Evolutionary conservation across 2,113 vertebrate species (phyloP).

Genomic region (Paracanthobrama guichenoti): DNA sequence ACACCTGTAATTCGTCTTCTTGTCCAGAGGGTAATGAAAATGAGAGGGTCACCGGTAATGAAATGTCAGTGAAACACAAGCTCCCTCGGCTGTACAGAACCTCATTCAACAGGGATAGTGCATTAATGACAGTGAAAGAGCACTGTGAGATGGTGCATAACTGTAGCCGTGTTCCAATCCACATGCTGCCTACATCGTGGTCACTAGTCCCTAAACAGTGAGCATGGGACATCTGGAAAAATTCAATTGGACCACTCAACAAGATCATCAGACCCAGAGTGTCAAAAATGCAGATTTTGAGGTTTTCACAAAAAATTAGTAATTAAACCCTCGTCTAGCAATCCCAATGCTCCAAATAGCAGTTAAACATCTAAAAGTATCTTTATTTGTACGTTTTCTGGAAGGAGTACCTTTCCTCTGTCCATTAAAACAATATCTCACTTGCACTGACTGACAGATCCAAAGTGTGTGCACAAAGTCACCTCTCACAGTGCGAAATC

Average conservation of each 20-base stretch:
- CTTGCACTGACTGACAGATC: too few relatives aligned
- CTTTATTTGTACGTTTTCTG: too few relatives aligned
- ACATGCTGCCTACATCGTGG: background rate
- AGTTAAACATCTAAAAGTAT: too few relatives aligned
- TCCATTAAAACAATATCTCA: too few relatives aligned
- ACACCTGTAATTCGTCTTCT: conserved; percentile 31
- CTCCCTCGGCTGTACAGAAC: conserved; percentile 15
- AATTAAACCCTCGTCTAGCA: too few relatives aligned
- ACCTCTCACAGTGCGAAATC: too few relatives aligned
- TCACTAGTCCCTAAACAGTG: background rate
- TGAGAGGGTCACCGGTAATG: conserved; percentile 33
- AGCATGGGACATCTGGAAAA: background rate
- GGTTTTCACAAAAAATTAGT: too few relatives aligned
- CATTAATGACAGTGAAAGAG: background rate
- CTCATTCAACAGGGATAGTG: background rate
- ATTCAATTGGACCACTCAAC: background rate
- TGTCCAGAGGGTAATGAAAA: conserved; percentile 39
- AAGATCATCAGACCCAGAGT: too few relatives aligned
- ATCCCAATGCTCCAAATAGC: too few relatives aligned
- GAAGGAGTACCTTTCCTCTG: too few relatives aligned
- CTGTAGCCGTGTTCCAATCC: background rate
- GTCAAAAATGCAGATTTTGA: too few relatives aligned
- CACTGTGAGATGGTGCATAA: background rate
- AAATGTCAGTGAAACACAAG: conserved; percentile 31
- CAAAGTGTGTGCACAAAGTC: too few relatives aligned